phyloP scores from a whole-genome alignment of 2,888 invertebrate genomes.

The Melanostoma mellinum region DNA sequence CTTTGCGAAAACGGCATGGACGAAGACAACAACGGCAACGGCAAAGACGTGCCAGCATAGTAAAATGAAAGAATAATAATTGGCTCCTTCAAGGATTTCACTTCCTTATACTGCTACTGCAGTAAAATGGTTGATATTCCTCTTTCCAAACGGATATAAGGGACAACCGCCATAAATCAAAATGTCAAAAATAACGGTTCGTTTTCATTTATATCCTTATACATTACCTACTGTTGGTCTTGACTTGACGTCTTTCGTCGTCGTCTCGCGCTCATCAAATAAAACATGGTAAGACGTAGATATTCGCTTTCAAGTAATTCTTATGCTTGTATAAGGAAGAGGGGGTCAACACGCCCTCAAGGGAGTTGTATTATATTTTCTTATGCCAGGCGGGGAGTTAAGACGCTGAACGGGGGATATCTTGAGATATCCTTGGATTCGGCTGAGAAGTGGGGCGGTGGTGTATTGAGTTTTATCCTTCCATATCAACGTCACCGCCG shows the following conservation, averaged over 20 bases:
- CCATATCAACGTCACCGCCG: neutral
- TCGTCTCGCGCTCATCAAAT: slow-evolving; percentile 59
- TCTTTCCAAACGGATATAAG: slow-evolving; percentile 48
- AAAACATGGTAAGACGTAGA: slow-evolving; percentile 46
- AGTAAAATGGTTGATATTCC: slow-evolving; percentile 24
- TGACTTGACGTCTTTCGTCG: slow-evolving; percentile 25
- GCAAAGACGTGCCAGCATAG: slow-evolving; percentile 43
- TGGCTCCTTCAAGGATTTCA: slow-evolving; percentile 70
- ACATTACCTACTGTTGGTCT: slow-evolving; percentile 39
- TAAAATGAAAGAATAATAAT: slow-evolving; percentile 53
- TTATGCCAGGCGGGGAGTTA: slow-evolving; percentile 2
- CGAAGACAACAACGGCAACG: neutral
- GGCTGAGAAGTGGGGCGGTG: slow-evolving; percentile 5
- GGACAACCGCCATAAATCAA: slow-evolving; percentile 70
- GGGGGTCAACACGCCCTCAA: slow-evolving; percentile 10
- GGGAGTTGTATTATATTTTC: slow-evolving; percentile 59
- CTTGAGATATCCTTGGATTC: slow-evolving; percentile 41
- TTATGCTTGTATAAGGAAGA: slow-evolving; percentile 2
- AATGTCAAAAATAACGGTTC: slow-evolving; percentile 71
- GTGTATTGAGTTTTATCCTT: neutral
- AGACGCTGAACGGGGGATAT: neutral
- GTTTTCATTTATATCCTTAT: slow-evolving; percentile 63
- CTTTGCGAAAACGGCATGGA: slow-evolving; percentile 16
- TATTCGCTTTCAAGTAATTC: slow-evolving; percentile 51
- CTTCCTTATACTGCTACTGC: slow-evolving; percentile 48